A percentile compares a stretch with the other conserved stretches of the same genome.
These are phyloP conservation scores for Mantis religiosa DNA, from an alignment of 2,888 invertebrate species.

Conservation along the genomic window DNA sequence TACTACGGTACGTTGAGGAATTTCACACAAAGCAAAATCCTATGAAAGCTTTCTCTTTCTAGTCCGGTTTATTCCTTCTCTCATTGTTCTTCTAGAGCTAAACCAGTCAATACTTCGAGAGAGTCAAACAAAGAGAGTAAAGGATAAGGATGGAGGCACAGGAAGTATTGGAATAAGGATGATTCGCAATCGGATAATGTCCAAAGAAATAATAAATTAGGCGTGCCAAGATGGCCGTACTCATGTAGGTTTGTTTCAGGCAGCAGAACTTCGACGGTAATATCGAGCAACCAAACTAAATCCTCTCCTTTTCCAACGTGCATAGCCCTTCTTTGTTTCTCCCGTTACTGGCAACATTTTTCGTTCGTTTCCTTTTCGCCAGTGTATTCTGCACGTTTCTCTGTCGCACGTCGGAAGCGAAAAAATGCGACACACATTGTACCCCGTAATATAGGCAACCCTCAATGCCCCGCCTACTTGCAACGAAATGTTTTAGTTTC, in stretches of 20 bases:
- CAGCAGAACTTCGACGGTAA: neutral
- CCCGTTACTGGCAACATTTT: neutral
- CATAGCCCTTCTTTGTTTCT: neutral
- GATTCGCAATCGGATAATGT: neutral
- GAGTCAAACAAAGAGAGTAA: neutral
- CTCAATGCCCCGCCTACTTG: slow-evolving; percentile 7
- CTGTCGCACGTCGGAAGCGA: neutral
- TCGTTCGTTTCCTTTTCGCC: neutral
- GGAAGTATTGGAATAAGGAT: neutral
- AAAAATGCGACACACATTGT: slow-evolving; percentile 6
- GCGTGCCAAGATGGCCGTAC: slow-evolving; percentile 1
- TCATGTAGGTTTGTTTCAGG: neutral
- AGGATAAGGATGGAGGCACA: neutral
- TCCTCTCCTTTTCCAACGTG: neutral
- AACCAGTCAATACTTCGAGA: neutral
- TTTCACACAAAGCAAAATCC: neutral
- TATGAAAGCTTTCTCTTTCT: neutral
- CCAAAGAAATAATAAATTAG: neutral
- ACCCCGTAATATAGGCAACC: slow-evolving; percentile 7
- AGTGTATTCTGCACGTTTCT: neutral
- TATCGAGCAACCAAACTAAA: neutral
- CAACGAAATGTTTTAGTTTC: slow-evolving; percentile 5
- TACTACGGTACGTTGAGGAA: neutral
- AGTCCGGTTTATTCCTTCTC: neutral
- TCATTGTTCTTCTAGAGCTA: neutral